Evolutionary conservation across 2,113 vertebrate species (phyloP), one percentile per base, ranked within the genome.

Genomic region (Eonycteris spelaea): DNA sequence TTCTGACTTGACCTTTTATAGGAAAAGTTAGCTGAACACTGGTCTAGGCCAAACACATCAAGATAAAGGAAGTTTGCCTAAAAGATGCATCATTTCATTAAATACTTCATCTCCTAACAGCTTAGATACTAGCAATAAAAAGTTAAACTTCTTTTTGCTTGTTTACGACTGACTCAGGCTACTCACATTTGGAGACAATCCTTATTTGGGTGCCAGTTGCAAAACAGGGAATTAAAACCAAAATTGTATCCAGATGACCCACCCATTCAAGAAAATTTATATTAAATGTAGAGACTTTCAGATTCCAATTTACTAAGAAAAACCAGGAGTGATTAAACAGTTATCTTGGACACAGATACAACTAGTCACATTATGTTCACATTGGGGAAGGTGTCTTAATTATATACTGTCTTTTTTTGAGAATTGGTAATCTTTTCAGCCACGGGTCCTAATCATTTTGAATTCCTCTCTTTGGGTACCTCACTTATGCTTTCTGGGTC

Each of bases 211-310:
- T 65, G 59, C 45, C 38, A 51, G 21, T 18, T 91, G 28, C 55
- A 7, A 51, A 92, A 94, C 26, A 87, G 53, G 63, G 55, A 90
- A 51, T 19, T 38, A 30, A 92, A 74, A 90, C 51, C n/a, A 45
- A 89, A 90, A 78, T 53, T 63, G 6, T 51, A 95, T 93, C 73
- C 71, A 96, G 95, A 84, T 87, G 51, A n/a, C 57, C 30, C 19
- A 53, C 48, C 43, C 48, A 86, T 57, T 78, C 74, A 86, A 59
- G 48, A 63, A 45, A 51, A 57, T 48, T 71, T 61, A 74, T 53
- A 85, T 68, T 55, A 92, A 67, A 57, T 73, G 14, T 2, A 59
- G 26, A 67, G 38, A 7, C 35, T 74, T 57, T 63, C 48, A 30
- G 74, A 79, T 65, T 92, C n/a, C 59, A 78, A 30, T 43, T 40